Evolutionary conservation across 2,797 vertebrate species (phyloP), one percentile per base, ranked within the genome.

Genomic region (Oophaga sylvatica): DNA sequence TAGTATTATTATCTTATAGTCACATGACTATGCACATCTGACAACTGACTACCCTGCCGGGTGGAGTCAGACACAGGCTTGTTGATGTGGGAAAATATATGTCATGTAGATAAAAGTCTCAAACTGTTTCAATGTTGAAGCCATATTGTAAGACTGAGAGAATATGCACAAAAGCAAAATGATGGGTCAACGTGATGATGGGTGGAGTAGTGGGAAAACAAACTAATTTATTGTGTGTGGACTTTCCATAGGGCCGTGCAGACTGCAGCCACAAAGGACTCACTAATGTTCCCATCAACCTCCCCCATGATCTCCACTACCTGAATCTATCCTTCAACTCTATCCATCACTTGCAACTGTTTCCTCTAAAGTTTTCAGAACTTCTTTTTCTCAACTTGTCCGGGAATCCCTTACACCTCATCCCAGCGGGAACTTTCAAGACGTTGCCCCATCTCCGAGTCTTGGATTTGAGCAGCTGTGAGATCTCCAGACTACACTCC

Each of bases 261-360:
- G 1, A 94, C 89, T 95, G 94, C 93, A 93, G 73, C 2, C 80
- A 90, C 56, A 94, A 81, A 90, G 93, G 70, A 15, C 92, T 93
- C 67, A 92, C 75, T 83, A 90, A 83, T 0, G 80, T 93, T 91
- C 94, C 94, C 57, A 83, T 78, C 79, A 90, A 90, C 5, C 92
- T 94, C 90, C 92, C 93, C 90, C 90, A 87, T n/a, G 92, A 93
- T 20, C 91, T 93, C 90, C 92, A 90, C 4, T 84, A 87, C 85
- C 87, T 95, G 93, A 94, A 96, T 41, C 91, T 94, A 73, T 94
- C 93, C 56, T 89, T 92, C 86, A 97, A 94, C 90, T 82, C 62
- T 81, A 84, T 93, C 86, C 86, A 91, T 15, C 19, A 93, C 84
- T 93, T 93, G 67, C 92, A 93, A 89, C 90, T 90, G 86, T 92